Evolutionary conservation across 2,113 vertebrate genomes (phyloP), one percentile per base, ranked within the genome.

Genomic region (Hystrix brachyura): DNA sequence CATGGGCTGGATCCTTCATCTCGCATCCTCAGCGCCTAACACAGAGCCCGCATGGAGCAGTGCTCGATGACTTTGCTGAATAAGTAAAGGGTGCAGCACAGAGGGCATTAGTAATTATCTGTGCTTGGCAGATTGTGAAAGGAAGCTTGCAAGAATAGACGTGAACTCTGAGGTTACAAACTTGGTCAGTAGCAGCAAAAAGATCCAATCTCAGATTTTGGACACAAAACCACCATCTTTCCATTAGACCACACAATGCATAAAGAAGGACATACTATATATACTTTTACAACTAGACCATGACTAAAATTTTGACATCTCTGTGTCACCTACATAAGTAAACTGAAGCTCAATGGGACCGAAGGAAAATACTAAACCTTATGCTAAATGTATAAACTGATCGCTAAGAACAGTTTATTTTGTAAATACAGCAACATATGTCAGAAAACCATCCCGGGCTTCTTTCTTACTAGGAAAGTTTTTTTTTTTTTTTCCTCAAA

Each of bases 381-480:
- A 98, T 97, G 95, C 96, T 96, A 96, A 98, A 97, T 98, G 98
- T 98, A 98, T 98, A 98, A 98, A 97, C 97, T 97, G 90, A 98
- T 98, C 96, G 94, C 90, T 97, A 98, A 98, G 98, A 98, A 95
- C n/a, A 94, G 98, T 98, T 98, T 98, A 97, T 98, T 98, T 96
- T 95, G 86, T 97, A 96, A 97, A 98, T 96, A 98, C 92, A 98
- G 97, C 96, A 98, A 98, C 98, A 98, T 98, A 98, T 98, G 98
- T 96, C 96, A 97, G 96, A 98, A 98, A 98, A 98, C 78, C 97
- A 98, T 96, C 97, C 96, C 87, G 97, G 87, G 89, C 97, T 97
- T 98, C 97, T 98, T 98, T 97, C 97, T 96, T 98, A 98, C 95
- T 97, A 98, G 95, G 97, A 98, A 98, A 97, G 92, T 97, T 97